These are phyloP conservation scores for Chalcosyrphus nemorum DNA, from an alignment of 2,888 invertebrate genomes.

Conservation along the genomic window DNA sequence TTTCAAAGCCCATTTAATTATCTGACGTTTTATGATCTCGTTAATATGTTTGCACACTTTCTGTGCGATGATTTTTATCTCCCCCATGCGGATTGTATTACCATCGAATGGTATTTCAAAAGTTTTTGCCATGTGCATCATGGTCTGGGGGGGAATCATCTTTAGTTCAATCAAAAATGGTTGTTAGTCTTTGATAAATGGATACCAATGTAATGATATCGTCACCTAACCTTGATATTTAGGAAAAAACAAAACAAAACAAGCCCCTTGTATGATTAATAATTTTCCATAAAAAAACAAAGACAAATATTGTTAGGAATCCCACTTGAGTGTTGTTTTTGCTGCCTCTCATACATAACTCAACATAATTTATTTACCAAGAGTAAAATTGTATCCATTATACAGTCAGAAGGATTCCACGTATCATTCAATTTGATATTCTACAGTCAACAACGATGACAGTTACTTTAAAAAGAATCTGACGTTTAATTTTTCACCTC, in stretches of 20 bases:
- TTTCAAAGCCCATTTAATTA: constrained; percentile 26
- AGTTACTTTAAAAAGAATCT: neutral
- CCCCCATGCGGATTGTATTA: neutral
- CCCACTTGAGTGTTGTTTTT: neutral
- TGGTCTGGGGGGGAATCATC: neutral
- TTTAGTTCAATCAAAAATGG: neutral
- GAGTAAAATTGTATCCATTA: neutral
- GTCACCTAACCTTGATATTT: no score
- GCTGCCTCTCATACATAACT: neutral
- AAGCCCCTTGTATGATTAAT: neutral
- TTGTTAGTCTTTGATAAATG: no score
- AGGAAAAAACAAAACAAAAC: no score
- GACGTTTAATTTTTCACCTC: neutral
- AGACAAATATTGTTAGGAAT: neutral
- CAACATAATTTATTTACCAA: neutral
- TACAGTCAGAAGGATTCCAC: neutral
- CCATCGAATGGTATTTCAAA: neutral
- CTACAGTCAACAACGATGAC: neutral
- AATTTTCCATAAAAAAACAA: neutral
- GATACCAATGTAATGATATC: no score
- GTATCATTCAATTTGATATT: neutral
- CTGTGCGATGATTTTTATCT: constrained; percentile 2
- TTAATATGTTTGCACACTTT: constrained; percentile 11
- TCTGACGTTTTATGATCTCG: constrained; percentile 17
- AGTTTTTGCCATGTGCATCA: no score